Evolutionary conservation across 1,140 invertebrate species (phyloP), one percentile per base, ranked within the genome.

Genomic region (Zaprionus ornatus): DNA sequence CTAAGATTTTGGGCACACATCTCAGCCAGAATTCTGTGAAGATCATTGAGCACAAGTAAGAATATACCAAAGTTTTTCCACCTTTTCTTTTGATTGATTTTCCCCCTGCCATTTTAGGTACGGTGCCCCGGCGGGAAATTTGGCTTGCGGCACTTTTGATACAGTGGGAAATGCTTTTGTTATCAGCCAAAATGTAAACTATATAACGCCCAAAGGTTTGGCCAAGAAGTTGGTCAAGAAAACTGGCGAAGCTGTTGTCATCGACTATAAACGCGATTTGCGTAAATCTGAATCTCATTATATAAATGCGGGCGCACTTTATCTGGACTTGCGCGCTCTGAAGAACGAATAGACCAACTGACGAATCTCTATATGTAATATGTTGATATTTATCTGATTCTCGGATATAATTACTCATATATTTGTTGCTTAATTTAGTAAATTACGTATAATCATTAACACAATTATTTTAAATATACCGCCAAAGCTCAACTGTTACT

Each of bases 11-110:
- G 55, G 96, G 95, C 7, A 93, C 78, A 52, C 95, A 93, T 86
- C 78, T 97, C 10, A 94, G 95, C 21, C 92, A 95, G 67, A 96
- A 96, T 87, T 96, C 95, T 4, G 96, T 96, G 2, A 94, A 94
- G 74, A 94, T 96, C 52, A 95, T 96, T 50, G 91, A 95, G 77
- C 95, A 96, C 90, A 96, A 95, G 95, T 88, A 10, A 57, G 83
- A 45, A 45, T 68, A 55, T 21, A 93, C 7, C 4, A 25, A 5
- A 5, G 13, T 4, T 1, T 27, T 42, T 25, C 6, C 10, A 29
- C 0, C 7, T 5, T 45, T 42, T 25, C 13, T 10, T 19, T n/a
- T 48, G 12, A 19, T n/a, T 10, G 17, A 3, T 4, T 29, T 66
- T 21, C 0, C 2, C 32, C 1, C 10, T 13, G 0, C 10, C 1